Evolutionary conservation across 2,113 vertebrate species (phyloP).

Genomic region (Aspidoscelis tigris): DNA sequence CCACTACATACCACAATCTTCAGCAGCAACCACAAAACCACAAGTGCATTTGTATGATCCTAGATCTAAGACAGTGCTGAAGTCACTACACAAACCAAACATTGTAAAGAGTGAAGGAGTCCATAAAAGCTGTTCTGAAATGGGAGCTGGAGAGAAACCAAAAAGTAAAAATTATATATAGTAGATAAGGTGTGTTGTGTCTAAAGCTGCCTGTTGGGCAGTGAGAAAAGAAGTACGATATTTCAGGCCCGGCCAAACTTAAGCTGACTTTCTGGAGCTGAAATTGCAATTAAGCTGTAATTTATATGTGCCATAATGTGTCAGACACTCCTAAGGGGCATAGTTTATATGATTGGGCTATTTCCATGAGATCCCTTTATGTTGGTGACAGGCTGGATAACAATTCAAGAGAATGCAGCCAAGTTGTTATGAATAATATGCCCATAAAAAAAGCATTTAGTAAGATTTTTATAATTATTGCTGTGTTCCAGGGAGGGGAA

Average conservation of each 20-base stretch:
- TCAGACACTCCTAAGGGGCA: slow-evolving; percentile 67
- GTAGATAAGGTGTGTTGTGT: slow-evolving; percentile 57
- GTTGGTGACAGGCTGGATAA: slow-evolving; percentile 49
- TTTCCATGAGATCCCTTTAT: slow-evolving; percentile 63
- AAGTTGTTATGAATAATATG: slow-evolving; percentile 32
- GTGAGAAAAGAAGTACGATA: slow-evolving; percentile 43
- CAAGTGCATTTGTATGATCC: slow-evolving; percentile 82
- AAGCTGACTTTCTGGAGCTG: slow-evolving; percentile 51
- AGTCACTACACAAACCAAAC: slow-evolving; percentile 86
- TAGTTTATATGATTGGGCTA: slow-evolving; percentile 58
- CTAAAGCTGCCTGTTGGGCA: slow-evolving; percentile 43
- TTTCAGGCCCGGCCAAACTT: slow-evolving; percentile 33
- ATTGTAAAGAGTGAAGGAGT: slow-evolving; percentile 80
- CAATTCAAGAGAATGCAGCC: slow-evolving; percentile 43
- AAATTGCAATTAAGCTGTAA: slow-evolving; percentile 65
- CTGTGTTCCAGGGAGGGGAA: background rate
- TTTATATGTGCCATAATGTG: slow-evolving; percentile 61
- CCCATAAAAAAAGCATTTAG: background rate
- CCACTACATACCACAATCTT: slow-evolving; percentile 77
- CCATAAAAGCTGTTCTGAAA: slow-evolving; percentile 74
- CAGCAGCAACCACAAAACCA: slow-evolving; percentile 80
- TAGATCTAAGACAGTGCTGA: slow-evolving; percentile 82
- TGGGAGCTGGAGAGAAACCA: slow-evolving; percentile 67
- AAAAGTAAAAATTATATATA: slow-evolving; percentile 41
- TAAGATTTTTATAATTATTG: background rate